These are phyloP conservation scores for Autographa pulchrina DNA, from an alignment of 2,888 invertebrate species.

Conservation along the genomic window DNA sequence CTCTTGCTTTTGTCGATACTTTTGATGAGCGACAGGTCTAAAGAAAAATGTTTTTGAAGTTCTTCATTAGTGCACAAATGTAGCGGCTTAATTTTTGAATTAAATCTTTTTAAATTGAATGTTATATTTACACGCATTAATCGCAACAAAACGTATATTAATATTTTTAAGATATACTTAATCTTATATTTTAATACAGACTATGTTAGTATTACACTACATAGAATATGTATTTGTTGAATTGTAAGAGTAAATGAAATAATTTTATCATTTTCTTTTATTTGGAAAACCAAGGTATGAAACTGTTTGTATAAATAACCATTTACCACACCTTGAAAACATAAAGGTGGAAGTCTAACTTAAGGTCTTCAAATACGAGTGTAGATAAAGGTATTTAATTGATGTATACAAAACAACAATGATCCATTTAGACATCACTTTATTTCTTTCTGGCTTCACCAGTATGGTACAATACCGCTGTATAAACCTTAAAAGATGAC, in stretches of 20 bases:
- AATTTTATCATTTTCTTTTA: slow-evolving; percentile 29
- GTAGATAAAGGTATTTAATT: not conserved
- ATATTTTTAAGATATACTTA: slow-evolving; percentile 43
- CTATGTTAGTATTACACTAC: slow-evolving; percentile 56
- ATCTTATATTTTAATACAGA: slow-evolving; percentile 52
- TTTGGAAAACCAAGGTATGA: too few species aligned
- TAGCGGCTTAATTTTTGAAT: not conserved
- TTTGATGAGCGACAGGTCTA: too few species aligned
- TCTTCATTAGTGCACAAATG: not conserved
- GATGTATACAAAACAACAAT: slow-evolving; percentile 10
- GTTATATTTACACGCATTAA: slow-evolving; percentile 41
- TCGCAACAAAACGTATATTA: slow-evolving; percentile 28
- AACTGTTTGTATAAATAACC: too few species aligned
- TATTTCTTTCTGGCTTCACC: slow-evolving; percentile 48
- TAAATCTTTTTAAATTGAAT: not conserved
- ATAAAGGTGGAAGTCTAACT: too few species aligned
- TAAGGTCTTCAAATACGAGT: too few species aligned
- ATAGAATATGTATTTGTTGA: slow-evolving; percentile 62
- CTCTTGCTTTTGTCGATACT: not conserved
- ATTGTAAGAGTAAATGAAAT: slow-evolving; percentile 67
- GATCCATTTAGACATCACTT: slow-evolving; percentile 45
- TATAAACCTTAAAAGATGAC: slow-evolving; percentile 23
- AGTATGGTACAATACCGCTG: slow-evolving; percentile 38
- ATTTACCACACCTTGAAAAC: too few species aligned
- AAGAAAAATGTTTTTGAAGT: too few species aligned